These are phyloP conservation scores for Phasianus colchicus DNA, from an alignment of 2,113 vertebrate species.

Conservation along the genomic window DNA sequence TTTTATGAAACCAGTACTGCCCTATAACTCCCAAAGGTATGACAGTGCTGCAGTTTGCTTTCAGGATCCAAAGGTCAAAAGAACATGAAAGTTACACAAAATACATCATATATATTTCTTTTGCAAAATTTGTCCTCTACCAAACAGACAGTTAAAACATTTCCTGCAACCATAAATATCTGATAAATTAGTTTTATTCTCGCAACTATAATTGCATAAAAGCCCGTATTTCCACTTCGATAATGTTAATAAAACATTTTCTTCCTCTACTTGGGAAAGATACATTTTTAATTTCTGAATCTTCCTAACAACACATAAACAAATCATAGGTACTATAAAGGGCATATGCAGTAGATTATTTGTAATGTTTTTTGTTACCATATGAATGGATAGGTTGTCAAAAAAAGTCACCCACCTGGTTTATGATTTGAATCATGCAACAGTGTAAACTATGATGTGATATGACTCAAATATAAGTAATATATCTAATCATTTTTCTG, in stretches of 20 bases:
- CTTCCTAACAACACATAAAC: neutral
- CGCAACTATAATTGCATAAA: neutral
- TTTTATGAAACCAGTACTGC: neutral
- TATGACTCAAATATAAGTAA: conserved; percentile 76
- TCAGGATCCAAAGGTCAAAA: neutral
- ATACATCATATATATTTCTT: neutral
- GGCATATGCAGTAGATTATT: neutral
- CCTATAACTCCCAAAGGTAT: neutral
- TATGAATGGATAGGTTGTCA: conserved; percentile 55
- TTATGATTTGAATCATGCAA: conserved; percentile 77
- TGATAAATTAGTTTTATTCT: neutral
- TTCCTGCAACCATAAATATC: neutral
- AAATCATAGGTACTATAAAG: conserved; percentile 17
- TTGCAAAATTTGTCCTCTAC: neutral
- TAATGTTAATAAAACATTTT: neutral
- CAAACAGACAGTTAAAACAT: neutral
- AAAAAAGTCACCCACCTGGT: conserved; percentile 83
- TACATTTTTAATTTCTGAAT: neutral
- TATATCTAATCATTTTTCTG: conserved; percentile 74
- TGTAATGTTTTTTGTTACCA: neutral
- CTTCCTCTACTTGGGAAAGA: neutral
- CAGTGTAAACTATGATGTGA: conserved; percentile 75
- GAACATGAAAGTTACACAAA: neutral
- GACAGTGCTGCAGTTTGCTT: neutral
- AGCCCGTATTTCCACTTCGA: neutral